A percentile compares a stretch with the other conserved stretches of the same genome.
Conservation (phyloP, 2,888 invertebrate genomes). For the Pristionchus mayeri region DNA sequence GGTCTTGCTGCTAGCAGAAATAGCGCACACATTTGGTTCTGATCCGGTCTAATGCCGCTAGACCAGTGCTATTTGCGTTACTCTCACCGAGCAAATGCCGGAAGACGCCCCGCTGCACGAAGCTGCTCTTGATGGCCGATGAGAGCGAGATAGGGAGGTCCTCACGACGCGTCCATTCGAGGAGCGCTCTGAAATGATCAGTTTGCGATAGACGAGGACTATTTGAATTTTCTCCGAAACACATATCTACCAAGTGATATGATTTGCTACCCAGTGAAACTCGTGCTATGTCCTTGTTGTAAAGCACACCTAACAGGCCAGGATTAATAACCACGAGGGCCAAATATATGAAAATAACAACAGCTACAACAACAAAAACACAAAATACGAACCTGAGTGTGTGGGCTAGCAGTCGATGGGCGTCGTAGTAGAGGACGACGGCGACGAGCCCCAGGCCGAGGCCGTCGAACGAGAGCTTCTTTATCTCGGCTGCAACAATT, state of each 20-base stretch:
- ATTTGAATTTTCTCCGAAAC: not conserved
- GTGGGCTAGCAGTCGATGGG: conserved; percentile 35
- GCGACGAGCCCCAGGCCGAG: conserved; percentile 42
- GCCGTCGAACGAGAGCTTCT: conserved; percentile 30
- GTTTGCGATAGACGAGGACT: too few species aligned
- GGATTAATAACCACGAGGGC: too few species aligned
- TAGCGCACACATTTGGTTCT: too few species aligned
- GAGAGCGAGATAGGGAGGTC: conserved; percentile 11
- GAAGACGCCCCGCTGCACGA: conserved; percentile 42
- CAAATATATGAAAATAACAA: too few species aligned
- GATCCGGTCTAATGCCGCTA: too few species aligned
- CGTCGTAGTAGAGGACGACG: conserved; percentile 48
- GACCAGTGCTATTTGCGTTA: too few species aligned
- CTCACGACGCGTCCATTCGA: conserved; percentile 29
- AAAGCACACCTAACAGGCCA: too few species aligned
- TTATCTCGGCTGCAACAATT: conserved; percentile 36
- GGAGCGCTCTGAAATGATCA: not conserved
- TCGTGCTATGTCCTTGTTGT: not conserved
- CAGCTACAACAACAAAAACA: not conserved
- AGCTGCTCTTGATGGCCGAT: conserved; percentile 39
- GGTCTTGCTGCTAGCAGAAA: too few species aligned
- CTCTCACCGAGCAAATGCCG: conserved; percentile 18
- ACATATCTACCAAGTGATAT: too few species aligned
- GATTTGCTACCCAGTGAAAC: not conserved
- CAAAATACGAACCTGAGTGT: conserved; percentile 5